phyloP scores from a whole-genome alignment of 2,113 vertebrate species.

The Salminus brasiliensis region DNA sequence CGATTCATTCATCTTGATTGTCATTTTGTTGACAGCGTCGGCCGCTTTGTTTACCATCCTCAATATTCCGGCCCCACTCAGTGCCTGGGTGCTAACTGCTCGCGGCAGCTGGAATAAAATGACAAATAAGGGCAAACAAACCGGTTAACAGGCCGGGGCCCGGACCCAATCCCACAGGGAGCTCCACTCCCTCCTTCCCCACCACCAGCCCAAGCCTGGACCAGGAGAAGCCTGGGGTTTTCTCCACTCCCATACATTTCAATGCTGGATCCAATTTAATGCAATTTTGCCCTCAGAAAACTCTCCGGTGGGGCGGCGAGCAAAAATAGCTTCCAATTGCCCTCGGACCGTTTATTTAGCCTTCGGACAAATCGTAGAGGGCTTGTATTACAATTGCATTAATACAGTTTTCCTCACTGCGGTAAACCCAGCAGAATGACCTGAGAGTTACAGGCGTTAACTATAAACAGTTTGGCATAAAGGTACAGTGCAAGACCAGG shows the following conservation, averaged over 20 bases:
- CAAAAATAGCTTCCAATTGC: conserved; percentile 88
- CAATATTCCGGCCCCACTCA: conserved; percentile 97
- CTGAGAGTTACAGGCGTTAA: conserved; percentile 11
- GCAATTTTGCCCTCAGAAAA: conserved; percentile 75
- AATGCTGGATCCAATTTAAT: conserved; percentile 87
- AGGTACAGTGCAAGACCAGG: neutral
- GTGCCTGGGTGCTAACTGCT: conserved; percentile 97
- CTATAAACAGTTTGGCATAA: neutral
- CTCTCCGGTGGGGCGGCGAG: conserved; percentile 79
- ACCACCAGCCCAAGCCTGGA: conserved; percentile 48
- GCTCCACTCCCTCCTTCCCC: conserved; percentile 9
- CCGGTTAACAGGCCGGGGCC: conserved; percentile 85
- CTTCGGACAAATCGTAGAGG: conserved; percentile 55
- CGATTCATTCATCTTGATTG: conserved; percentile 99
- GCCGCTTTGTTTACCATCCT: conserved; percentile 99
- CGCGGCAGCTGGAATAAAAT: conserved; percentile 95
- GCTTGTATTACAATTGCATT: conserved; percentile 86
- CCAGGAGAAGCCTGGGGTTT: conserved; percentile 71
- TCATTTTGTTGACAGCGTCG: conserved; percentile 99
- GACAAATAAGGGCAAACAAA: conserved; percentile 95
- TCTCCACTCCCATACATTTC: conserved; percentile 80
- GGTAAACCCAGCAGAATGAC: conserved; percentile 21
- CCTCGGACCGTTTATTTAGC: conserved; percentile 62
- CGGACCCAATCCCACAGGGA: conserved; percentile 80
- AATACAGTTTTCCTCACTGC: conserved; percentile 41